Evolutionary conservation across 1,140 invertebrate species (phyloP).

Genomic region (Cotesia vestalis): DNA sequence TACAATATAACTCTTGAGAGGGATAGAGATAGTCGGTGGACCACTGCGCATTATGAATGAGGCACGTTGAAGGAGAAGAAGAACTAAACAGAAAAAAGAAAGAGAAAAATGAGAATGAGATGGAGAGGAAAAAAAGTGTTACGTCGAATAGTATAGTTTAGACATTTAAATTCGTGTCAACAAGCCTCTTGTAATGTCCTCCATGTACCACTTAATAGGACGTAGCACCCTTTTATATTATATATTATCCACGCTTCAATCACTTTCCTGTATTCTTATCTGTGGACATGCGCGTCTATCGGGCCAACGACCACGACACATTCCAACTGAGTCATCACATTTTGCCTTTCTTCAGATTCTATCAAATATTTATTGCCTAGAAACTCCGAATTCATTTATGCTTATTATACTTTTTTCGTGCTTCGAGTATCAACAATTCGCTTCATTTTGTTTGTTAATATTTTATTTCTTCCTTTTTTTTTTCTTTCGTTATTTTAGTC

Average conservation of each 20-base stretch:
- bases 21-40: neutral
- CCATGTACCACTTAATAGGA: constrained; percentile 35
- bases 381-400: no score
- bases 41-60: constrained; percentile 11
- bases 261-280: constrained; percentile 8
- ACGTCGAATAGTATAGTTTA: constrained; percentile 44
- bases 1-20: neutral
- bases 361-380: neutral
- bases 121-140: constrained; percentile 26
- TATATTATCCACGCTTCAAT: constrained; percentile 9
- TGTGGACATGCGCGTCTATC: neutral
- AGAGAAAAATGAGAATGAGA: constrained; percentile 4
- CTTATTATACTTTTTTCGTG: no score
- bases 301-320: constrained; percentile 12
- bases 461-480: no score
- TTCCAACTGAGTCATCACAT: constrained; percentile 30
- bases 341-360: constrained; percentile 7
- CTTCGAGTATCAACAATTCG: no score
- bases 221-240: constrained; percentile 35
- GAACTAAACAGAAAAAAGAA: no score
- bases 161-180: constrained; percentile 51
- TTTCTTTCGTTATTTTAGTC: no score
- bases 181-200: constrained; percentile 47
- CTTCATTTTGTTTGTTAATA: no score
- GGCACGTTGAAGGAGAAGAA: constrained; percentile 36